phyloP scores from a whole-genome alignment of 2,888 invertebrate genomes.

The Zygothrica quintamaculata region DNA sequence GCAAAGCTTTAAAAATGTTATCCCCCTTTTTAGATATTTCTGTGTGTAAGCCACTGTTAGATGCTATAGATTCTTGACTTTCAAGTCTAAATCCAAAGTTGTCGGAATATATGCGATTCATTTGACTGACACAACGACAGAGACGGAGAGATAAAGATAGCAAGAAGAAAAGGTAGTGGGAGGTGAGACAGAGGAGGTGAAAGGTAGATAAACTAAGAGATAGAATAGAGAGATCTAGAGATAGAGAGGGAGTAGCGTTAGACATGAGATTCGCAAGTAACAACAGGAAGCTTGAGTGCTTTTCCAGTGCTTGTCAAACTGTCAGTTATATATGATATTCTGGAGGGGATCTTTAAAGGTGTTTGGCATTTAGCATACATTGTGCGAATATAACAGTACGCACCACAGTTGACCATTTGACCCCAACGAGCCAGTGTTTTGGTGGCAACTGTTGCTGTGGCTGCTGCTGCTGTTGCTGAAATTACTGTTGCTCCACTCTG shows the following conservation, averaged over 20 bases:
- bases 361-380: slow-evolving; percentile 68
- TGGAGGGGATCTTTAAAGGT: slow-evolving; percentile 38
- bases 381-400: slow-evolving; percentile 47
- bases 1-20: no score
- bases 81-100: slow-evolving; percentile 68
- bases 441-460: no score
- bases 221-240: not conserved
- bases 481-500: not conserved
- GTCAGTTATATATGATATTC: slow-evolving; percentile 37
- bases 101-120: slow-evolving; percentile 53
- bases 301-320: slow-evolving; percentile 47
- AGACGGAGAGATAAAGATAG: slow-evolving; percentile 4
- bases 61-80: slow-evolving; percentile 66
- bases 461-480: slow-evolving; percentile 1
- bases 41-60: slow-evolving; percentile 4
- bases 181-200: not conserved
- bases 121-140: slow-evolving; percentile 59
- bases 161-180: not conserved
- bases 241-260: not conserved
- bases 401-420: slow-evolving; percentile 63
- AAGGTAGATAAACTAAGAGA: not conserved
- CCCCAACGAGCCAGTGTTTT: no score
- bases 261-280: no score
- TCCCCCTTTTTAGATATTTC: no score
- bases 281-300: not conserved